phyloP scores from a whole-genome alignment of 1,140 invertebrate species.

The Acromyrmex charruanus region DNA sequence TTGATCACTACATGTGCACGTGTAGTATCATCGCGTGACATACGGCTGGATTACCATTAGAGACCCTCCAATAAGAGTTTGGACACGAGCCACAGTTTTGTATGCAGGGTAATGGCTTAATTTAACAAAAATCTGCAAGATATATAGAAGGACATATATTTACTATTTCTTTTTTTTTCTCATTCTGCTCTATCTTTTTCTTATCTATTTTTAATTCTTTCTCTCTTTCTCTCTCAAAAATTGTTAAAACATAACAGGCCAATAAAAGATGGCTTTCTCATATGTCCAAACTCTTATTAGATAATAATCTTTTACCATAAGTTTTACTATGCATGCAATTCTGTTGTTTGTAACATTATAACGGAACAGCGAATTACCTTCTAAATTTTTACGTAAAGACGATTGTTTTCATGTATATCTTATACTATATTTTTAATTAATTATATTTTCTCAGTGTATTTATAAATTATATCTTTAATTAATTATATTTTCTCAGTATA shows the following conservation, averaged over 20 bases:
- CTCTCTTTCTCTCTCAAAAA: no score
- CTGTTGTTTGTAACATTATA: not conserved
- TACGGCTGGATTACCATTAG: not conserved
- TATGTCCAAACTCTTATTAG: no score
- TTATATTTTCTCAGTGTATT: not conserved
- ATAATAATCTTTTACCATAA: not conserved
- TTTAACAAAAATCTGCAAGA: no score
- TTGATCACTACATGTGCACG: not conserved
- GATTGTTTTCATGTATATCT: not conserved
- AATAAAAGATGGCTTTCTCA: no score
- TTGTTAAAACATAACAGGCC: no score
- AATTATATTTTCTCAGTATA: not conserved
- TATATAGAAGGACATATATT: no score
- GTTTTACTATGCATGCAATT: not conserved
- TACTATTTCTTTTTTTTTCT: no score
- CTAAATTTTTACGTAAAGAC: not conserved
- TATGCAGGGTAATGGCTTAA: no score
- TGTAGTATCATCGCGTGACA: not conserved
- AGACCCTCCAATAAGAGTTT: no score
- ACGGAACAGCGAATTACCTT: not conserved
- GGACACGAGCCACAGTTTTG: no score
- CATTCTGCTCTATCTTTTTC: no score
- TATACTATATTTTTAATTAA: not conserved
- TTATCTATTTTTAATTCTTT: no score
- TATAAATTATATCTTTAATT: not conserved